Evolutionary conservation across 2,113 vertebrate species (phyloP), one percentile per base, ranked within the genome.

Genomic region (Bos indicus): DNA sequence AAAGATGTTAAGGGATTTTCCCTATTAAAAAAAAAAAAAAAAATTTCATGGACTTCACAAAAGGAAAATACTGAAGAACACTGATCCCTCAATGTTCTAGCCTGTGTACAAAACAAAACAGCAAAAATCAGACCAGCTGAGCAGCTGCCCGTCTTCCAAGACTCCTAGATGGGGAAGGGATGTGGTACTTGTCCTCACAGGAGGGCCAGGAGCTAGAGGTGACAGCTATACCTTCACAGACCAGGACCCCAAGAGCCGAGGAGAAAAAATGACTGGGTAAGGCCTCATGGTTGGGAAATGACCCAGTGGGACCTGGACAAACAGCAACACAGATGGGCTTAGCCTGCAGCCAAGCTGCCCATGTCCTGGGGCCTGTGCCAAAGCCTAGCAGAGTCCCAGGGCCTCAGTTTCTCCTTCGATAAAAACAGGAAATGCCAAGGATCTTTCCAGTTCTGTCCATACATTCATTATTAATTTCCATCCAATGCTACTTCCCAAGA

Each of bases 1-100:
- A 87, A 92, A 88, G 92, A 93, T 43, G 71, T 78, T 89, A 89
- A 78, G 57, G 74, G 90, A 89, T 74, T 88, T 62, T 71, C 7
- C 60, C 52, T 92, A 71, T 15, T 60, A 19, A 46, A 36, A 43
- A 40, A 23, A 36, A 36, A 48, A 57, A 43, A 92, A 84, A n/a
- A 4, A 23, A 56, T 28, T 60, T 51, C 88, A 48, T 17, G 33
- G 88, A 93, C 43, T 30, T 84, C 94, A 86, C 62, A 88, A 13
- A 40, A 36, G 95, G 87, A 88, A 92, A 86, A 51, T 36, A 62
- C 13, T 36, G 21, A 90, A 86, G 85, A 60, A 33, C 23, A 26
- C 1, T 19, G 71, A 15, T 71, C 40, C 33, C 26, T 62, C 9
- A 15, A 88, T 43, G 78, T 93, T 91, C 43, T 0, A n/a, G 89